Evolutionary conservation across 2,888 invertebrate genomes (phyloP), one percentile per base, ranked within the genome.

Genomic region (Mesochorus sp.): DNA sequence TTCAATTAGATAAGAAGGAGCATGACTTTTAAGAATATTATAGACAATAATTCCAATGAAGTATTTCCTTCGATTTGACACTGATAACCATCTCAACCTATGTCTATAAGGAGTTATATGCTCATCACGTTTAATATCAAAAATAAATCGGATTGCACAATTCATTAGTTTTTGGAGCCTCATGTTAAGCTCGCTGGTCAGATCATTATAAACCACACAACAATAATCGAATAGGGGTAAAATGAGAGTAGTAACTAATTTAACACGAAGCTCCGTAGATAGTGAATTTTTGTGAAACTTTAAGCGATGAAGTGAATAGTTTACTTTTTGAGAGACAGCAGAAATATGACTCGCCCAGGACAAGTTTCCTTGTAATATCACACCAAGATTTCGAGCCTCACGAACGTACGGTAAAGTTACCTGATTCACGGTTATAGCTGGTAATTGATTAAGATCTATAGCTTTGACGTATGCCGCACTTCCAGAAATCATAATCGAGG

Each of bases 191-290:
- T 70, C 71, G 1, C 12, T 44, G 2, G 62, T 55, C 6, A 68
- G 3, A 28, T 68, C 73, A 24, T 53, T 39, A 34, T 57, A 78
- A 4, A 61, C 68, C 10, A 55, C 8, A 34, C 55, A 62, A 19
- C 70, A 78, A 14, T 74, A 70, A 26, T 74, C 70, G 5, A 70
- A 24, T 10, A 47, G 31, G 0, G 77, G 62, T n/a, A 68, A 68
- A 14, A 77, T 66, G 0, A 66, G 37, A 1, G 76, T 17, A 4
- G 49, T 1, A 3, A 77, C 42, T 19, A 76, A 42, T 14, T 64
- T 37, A 8, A 3, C 34, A 1, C 64, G 28, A 3, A 76, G 6
- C 5, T 53, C 53, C 0, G 6, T 0, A 2, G 70, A 44, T 4
- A 70, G 44, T 0, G 37, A 5, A 47, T 76, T 76, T 28, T 44